Base-by-base conservation (phyloP, 2,113 vertebrate genomes). In the Paratilapia polleni region DNA sequence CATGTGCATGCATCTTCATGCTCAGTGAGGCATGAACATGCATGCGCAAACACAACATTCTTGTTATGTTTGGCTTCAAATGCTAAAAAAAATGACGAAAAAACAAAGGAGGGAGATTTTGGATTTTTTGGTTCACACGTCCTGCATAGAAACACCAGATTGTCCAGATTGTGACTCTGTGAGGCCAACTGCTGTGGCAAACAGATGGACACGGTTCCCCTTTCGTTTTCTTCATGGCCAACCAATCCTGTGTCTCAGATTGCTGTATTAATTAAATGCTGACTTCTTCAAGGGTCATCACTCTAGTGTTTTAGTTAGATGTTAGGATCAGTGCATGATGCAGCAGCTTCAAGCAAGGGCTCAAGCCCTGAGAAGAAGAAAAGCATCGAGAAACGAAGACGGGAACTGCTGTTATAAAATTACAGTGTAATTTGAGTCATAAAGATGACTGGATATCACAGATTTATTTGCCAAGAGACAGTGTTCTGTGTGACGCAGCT, bases 141-240 rank as follows among this genome's bases (percentile, higher is more conserved):
- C 52, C 61, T 41, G 75, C 26, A 15, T 38, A 52, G 8, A 82
- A 87, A 88, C 68, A 81, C 9, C 89, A 88, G 87, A 86, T 91
- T 88, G 82, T 68, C 59, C 3, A 14, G 28, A 31, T 4, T 41
- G 61, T 59, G 54, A 66, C 54, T 86, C 73, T n/a, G 31, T 62
- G 26, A 84, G 60, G 77, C 77, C 80, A 58, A 70, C 81, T 82
- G 89, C 88, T 86, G 88, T 60, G 85, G 83, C 80, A 58, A 83
- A 79, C 92, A 91, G 88, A 91, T 89, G 89, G 90, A 86, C 68
- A 52, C 0, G 1, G 66, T 43, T 86, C 43, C 78, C 41, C 63
- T 88, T 56, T 49, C 22, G 43, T 56, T 73, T 66, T 64, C 76
- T 77, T 60, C 61, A 26, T 64, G 77, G 54, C 58, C 83, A 85